These are phyloP conservation scores for Onychomys leucogaster DNA, from an alignment of 2,797 vertebrate genomes.

Conservation along the genomic window DNA sequence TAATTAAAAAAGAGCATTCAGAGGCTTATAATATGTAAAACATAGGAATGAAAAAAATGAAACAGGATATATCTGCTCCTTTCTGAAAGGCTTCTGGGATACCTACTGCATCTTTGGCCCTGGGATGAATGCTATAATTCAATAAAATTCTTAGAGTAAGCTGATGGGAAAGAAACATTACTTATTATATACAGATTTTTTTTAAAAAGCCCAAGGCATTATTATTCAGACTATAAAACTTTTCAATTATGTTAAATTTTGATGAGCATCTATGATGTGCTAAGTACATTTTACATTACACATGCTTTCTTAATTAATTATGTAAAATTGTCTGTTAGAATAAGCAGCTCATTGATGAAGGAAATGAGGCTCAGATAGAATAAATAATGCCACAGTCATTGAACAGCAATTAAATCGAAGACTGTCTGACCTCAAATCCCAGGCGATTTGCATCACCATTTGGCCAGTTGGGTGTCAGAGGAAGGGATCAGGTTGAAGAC, in stretches of 20 bases:
- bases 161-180: background rate
- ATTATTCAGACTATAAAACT: background rate
- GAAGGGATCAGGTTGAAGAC: background rate
- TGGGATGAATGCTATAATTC: background rate
- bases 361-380: constrained; percentile 14
- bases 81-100: background rate
- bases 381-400: constrained; percentile 21
- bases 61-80: background rate
- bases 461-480: background rate
- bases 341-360: constrained; percentile 23
- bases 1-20: background rate
- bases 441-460: background rate
- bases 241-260: constrained; percentile 43
- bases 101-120: background rate
- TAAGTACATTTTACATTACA: constrained; percentile 36
- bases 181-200: background rate
- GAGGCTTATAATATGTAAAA: background rate
- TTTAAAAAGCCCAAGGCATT: background rate
- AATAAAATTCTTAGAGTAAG: background rate
- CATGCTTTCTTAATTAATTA: constrained; percentile 38
- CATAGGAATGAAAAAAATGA: background rate
- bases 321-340: constrained; percentile 24
- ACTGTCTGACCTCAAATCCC: background rate
- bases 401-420: constrained; percentile 24
- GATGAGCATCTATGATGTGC: constrained; percentile 33